Evolutionary conservation across 92 coral and sea anemone species (phyloP), one percentile per base, ranked within the genome.

Genomic region (Porites rus): DNA sequence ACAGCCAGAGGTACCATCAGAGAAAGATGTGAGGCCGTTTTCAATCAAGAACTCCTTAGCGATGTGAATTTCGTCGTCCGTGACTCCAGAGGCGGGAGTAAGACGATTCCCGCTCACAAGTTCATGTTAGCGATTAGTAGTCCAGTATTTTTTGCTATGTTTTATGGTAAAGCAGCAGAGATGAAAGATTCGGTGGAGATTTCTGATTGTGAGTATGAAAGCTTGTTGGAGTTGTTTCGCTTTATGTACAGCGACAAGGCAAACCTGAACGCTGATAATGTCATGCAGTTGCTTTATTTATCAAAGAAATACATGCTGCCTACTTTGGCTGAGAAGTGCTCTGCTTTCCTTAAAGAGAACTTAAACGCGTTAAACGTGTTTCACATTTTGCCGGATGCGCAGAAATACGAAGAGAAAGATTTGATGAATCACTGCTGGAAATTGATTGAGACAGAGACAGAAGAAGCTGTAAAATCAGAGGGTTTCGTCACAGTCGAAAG

Each of bases 121-220:
- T 67, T 67, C 46, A 11, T 67, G 72, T 10, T 90, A 25, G 61
- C 61, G 61, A 56, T 56, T 5, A 56, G 61, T 8, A 56, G 61
- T 56, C 93, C 93, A 31, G 90, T 86, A 5, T 86, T 86, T 78
- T 86, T 13, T 72, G 90, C 89, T 51, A 84, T 56, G 61, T 56
- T 56, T 56, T 56, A 85, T 54, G 85, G 85, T 21, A 86, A 89
- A 59, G 78, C 91, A 11, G 94, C 95, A 13, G 94, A 92, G 61
- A 82, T 86, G 72, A 28, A 72, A 80, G 80, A 82, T 19, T 25
- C 83, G 43, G 87, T 94, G 58, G 87, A 91, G 51, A 84, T 94
- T 51, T 91, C 94, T 19, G 97, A 92, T 76, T 82, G 93, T 25
- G 92, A 92, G 67, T 78, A 82, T 10, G 94, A 94, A 25, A 88